These are phyloP conservation scores for Melanotaenia duboulayi DNA, from an alignment of 2,113 vertebrate genomes.

Conservation along the genomic window DNA sequence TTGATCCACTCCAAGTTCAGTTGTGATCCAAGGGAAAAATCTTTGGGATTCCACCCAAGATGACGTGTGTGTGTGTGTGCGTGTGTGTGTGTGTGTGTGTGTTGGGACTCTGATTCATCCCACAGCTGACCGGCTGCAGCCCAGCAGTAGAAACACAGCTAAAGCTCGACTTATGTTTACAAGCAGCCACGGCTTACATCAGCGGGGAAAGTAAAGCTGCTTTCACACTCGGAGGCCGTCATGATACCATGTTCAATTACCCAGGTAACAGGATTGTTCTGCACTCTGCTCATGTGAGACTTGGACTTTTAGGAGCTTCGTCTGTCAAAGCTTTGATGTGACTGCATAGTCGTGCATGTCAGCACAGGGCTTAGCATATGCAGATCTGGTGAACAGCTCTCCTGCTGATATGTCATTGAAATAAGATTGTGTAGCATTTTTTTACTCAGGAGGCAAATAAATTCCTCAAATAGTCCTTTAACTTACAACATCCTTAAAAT, in stretches of 20 bases:
- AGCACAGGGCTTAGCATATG: neutral
- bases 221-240: slow-evolving; percentile 16
- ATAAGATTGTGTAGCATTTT: neutral
- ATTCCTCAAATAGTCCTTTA: no score
- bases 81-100: no score
- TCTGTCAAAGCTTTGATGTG: slow-evolving; percentile 23
- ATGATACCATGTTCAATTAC: slow-evolving; percentile 35
- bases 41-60: slow-evolving; percentile 54
- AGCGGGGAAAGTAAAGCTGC: slow-evolving; percentile 33
- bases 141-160: slow-evolving; percentile 41
- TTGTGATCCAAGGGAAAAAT: slow-evolving; percentile 30
- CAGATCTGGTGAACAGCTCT: neutral
- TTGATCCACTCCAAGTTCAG: slow-evolving; percentile 23
- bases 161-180: slow-evolving; percentile 51
- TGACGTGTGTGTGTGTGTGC: slow-evolving; percentile 44
- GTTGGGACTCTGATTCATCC: slow-evolving; percentile 59
- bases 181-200: slow-evolving; percentile 34
- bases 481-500: no score
- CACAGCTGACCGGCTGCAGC: slow-evolving; percentile 62
- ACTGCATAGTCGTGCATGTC: neutral
- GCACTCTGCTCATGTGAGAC: neutral
- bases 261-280: slow-evolving; percentile 44
- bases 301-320: neutral
- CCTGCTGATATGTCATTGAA: neutral
- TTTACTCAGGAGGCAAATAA: neutral